Conservation (phyloP, 2,113 vertebrate species). For the Alosa alosa region DNA sequence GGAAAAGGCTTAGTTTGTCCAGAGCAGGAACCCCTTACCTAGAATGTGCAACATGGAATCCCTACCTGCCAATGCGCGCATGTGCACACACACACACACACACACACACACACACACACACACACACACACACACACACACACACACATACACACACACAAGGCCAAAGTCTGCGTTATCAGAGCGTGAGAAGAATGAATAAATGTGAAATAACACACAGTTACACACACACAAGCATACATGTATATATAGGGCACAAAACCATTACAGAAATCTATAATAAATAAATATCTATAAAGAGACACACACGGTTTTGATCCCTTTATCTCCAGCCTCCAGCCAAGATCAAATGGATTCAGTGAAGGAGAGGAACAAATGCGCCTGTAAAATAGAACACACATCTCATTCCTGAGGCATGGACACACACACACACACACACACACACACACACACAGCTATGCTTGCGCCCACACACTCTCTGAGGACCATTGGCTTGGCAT, state of each 20-base stretch:
- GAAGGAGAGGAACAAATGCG: background rate
- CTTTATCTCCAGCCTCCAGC: too few relatives aligned
- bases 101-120: background rate
- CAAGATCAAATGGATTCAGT: background rate
- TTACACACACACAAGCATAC: background rate
- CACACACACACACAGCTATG: slow-evolving; percentile 10
- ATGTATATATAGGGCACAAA: background rate
- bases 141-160: background rate
- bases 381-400: background rate
- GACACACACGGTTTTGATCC: background rate
- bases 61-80: slow-evolving; percentile 13
- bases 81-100: slow-evolving; percentile 19
- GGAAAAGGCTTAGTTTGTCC: background rate
- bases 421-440: background rate
- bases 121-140: background rate
- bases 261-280: background rate
- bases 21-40: background rate
- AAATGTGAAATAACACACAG: background rate
- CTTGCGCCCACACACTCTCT: background rate
- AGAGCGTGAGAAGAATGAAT: background rate
- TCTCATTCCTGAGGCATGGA: background rate
- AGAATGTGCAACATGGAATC: background rate
- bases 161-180: background rate
- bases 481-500: background rate
- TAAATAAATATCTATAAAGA: background rate